Conservation (phyloP, 2,888 invertebrate genomes). For the Philereme transversata region DNA sequence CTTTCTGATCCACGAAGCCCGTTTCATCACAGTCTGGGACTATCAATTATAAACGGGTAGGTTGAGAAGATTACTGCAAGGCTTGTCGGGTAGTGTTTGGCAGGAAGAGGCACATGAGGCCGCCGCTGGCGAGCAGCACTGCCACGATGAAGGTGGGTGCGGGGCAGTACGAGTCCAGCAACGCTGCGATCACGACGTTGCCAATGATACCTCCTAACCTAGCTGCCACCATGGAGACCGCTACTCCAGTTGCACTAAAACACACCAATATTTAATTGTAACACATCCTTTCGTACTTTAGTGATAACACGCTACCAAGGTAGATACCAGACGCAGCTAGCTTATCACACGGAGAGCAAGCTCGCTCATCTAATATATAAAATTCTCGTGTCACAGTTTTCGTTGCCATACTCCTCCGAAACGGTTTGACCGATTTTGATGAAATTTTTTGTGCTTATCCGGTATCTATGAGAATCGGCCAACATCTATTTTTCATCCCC, state of each 20-base stretch:
- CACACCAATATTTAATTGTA: not conserved
- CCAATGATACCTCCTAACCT: conserved; percentile 94
- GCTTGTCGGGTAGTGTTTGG: conserved; percentile 95
- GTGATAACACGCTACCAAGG: too few relatives aligned
- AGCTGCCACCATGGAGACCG: conserved; percentile 95
- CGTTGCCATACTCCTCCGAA: too few relatives aligned
- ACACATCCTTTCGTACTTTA: too few relatives aligned
- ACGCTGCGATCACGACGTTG: conserved; percentile 93
- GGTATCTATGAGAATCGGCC: too few relatives aligned
- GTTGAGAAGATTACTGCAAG: conserved; percentile 63
- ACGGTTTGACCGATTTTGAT: too few relatives aligned
- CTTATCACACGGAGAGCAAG: too few relatives aligned
- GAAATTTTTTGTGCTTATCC: too few relatives aligned
- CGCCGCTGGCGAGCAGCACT: conserved; percentile 92
- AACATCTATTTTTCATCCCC: too few relatives aligned
- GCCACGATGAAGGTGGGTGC: conserved; percentile 97
- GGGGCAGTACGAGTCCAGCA: conserved; percentile 94
- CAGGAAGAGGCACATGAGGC: conserved; percentile 93
- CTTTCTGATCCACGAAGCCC: conserved; percentile 2
- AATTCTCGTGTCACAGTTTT: too few relatives aligned
- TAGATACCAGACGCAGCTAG: too few relatives aligned
- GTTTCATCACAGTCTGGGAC: conserved; percentile 5
- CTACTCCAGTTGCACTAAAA: conserved; percentile 94
- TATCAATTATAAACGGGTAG: conserved; percentile 10
- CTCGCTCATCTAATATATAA: too few relatives aligned